Evolutionary conservation across 1,140 invertebrate species (phyloP).

Genomic region (Oryctes rhinoceros): DNA sequence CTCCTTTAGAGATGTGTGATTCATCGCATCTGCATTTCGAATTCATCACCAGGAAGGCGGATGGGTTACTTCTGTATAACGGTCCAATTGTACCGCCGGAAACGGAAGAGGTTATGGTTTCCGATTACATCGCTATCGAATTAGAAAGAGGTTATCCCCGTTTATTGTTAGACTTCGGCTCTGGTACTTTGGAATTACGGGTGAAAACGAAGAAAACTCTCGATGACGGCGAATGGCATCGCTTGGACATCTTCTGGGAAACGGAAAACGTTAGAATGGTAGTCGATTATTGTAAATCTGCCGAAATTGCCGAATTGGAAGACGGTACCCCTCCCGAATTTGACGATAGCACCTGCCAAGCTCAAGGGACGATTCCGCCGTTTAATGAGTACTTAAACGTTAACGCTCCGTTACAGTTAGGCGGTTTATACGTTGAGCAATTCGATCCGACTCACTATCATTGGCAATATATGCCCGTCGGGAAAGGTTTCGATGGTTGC

Average conservation of each 20-base stretch:
- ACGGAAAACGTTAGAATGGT: slow-evolving; percentile 91
- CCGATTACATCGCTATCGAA: slow-evolving; percentile 94
- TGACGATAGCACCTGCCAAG: slow-evolving; percentile 88
- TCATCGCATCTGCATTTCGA: slow-evolving; percentile 93
- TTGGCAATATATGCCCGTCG: slow-evolving; percentile 86
- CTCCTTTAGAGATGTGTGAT: slow-evolving; percentile 94
- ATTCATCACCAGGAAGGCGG: slow-evolving; percentile 89
- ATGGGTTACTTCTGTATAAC: slow-evolving; percentile 95
- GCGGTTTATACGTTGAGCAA: slow-evolving; percentile 86
- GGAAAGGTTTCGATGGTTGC: slow-evolving; percentile 93
- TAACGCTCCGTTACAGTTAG: slow-evolving; percentile 92
- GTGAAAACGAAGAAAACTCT: slow-evolving; percentile 87
- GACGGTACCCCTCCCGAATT: slow-evolving; percentile 87
- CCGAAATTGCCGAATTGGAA: slow-evolving; percentile 85
- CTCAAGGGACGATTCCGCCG: slow-evolving; percentile 85
- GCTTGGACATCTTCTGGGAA: slow-evolving; percentile 94
- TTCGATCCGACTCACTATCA: slow-evolving; percentile 86
- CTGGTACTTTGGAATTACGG: slow-evolving; percentile 87
- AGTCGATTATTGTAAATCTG: slow-evolving; percentile 90
- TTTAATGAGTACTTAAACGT: slow-evolving; percentile 98
- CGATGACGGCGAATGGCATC: slow-evolving; percentile 96
- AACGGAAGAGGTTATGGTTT: slow-evolving; percentile 85
- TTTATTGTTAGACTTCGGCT: slow-evolving; percentile 93
- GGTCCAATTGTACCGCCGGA: slow-evolving; percentile 94
- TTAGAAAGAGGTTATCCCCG: slow-evolving; percentile 89